Conservation (phyloP, 2,797 vertebrate species). For the Naso thynnoides region DNA sequence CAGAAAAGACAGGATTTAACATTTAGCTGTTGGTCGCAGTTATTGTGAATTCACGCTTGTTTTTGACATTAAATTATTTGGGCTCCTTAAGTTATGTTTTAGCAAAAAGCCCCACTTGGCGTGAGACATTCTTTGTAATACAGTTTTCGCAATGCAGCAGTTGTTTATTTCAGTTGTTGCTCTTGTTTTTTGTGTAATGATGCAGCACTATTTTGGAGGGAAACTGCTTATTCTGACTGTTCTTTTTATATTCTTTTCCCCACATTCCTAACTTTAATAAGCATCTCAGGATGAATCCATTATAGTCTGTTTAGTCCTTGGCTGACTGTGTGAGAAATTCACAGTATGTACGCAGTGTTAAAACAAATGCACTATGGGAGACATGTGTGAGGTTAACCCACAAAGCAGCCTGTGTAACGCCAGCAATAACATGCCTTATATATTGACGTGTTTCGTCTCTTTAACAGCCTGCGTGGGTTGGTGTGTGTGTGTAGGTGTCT, state of each 20-base stretch:
- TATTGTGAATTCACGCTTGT: too few relatives aligned
- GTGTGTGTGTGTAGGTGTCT: slow-evolving; percentile 1
- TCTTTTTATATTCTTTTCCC: slow-evolving; percentile 22
- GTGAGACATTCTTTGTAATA: slow-evolving; percentile 33
- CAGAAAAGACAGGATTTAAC: too few relatives aligned
- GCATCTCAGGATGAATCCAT: slow-evolving; percentile 5
- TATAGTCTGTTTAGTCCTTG: slow-evolving; percentile 23
- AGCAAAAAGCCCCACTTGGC: slow-evolving; percentile 45
- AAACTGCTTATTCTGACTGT: slow-evolving; percentile 46
- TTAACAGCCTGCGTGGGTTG: slow-evolving; percentile 21
- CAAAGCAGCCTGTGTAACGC: slow-evolving; percentile 28
- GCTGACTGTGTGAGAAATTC: slow-evolving; percentile 41
- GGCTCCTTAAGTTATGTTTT: slow-evolving; percentile 43
- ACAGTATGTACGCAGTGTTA: slow-evolving; percentile 12
- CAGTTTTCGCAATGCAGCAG: slow-evolving; percentile 39
- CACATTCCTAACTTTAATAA: slow-evolving; percentile 27
- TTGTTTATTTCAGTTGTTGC: slow-evolving; percentile 42
- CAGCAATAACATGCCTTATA: slow-evolving; percentile 45
- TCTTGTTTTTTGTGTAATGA: slow-evolving; percentile 22
- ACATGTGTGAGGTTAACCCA: slow-evolving; percentile 41
- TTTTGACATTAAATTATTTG: slow-evolving; percentile 35
- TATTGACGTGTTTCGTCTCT: slow-evolving; percentile 34
- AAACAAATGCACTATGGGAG: slow-evolving; percentile 21
- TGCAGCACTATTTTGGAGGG: slow-evolving; percentile 25
- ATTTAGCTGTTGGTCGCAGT: too few relatives aligned